Percentiles rank a stretch among this genome's conserved stretches.
phyloP scores from a whole-genome alignment of 1,140 invertebrate genomes.

The Hycleus phaleratus region DNA sequence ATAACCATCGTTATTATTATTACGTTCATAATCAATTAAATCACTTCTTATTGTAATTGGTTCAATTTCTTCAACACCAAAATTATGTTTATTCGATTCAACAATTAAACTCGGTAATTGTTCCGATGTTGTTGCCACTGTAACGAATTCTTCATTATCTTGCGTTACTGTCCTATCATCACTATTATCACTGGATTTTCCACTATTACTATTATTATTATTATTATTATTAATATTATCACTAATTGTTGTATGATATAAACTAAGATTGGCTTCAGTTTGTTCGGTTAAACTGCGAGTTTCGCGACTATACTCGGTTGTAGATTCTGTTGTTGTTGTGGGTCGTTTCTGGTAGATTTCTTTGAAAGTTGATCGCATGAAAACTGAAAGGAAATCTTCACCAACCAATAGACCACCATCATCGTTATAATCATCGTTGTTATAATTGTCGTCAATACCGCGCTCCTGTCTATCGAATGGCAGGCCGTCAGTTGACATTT shows the following conservation, averaged over 20 bases:
- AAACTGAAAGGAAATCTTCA: slow-evolving; percentile 50
- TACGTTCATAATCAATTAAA: slow-evolving; percentile 5
- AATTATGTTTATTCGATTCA: slow-evolving; percentile 47
- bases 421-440: too few relatives aligned
- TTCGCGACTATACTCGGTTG: slow-evolving; percentile 39
- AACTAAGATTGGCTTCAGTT: slow-evolving; percentile 4
- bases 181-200: slow-evolving; percentile 24
- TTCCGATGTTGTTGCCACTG: slow-evolving; percentile 40
- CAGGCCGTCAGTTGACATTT: slow-evolving; percentile 32
- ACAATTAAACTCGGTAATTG: slow-evolving; percentile 42
- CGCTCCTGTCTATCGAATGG: slow-evolving; percentile 31
- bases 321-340: slow-evolving; percentile 37
- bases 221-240: slow-evolving; percentile 11
- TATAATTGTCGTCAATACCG: slow-evolving; percentile 39
- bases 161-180: slow-evolving; percentile 12
- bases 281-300: slow-evolving; percentile 10
- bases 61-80: slow-evolving; percentile 47
- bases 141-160: slow-evolving; percentile 31
- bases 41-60: slow-evolving; percentile 42
- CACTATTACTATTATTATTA: not conserved
- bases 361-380: slow-evolving; percentile 41
- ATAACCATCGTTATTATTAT: slow-evolving; percentile 2
- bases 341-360: slow-evolving; percentile 27
- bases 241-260: slow-evolving; percentile 8
- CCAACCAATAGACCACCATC: slow-evolving; percentile 46